Evolutionary conservation across 2,888 invertebrate genomes (phyloP), one percentile per base, ranked within the genome.

Genomic region (Sipha maydis): DNA sequence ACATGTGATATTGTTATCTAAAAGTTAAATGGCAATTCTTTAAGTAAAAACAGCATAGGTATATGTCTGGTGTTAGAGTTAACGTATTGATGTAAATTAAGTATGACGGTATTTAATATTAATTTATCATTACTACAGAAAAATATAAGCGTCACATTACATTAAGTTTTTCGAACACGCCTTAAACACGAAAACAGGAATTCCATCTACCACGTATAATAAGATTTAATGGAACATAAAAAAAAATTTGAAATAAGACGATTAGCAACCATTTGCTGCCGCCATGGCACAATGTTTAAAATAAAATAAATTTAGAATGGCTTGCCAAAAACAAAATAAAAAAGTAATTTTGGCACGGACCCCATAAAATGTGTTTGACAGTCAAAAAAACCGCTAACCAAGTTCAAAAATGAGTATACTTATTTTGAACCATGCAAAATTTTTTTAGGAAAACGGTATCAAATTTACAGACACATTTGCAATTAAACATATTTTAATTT

Each of bases 271-370:
- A 41, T 54, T 4, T 56, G 17, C 38, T 7, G 17, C 41, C 38
- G 41, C 7, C 76, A 14, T 11, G 25, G 17, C 14, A 17, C 21
- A 34, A 11, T 78, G 69, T 85, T 85, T 85, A 77, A 77, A 85
- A 85, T 77, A 77, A 85, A 67, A 61, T 61, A 61, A 28, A 4
- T 76, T 67, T 25, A 56, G 61, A 76, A 76, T 14, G 69, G 31
- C 69, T 78, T 85, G 85, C 85, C 85, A 85, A 76, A 77, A 84
- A 17, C 17, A 28, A 84, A 75, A 67, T 25, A 75, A 14, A 28
- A 48, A 85, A 78, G n/a, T 69, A 21, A n/a, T 9, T 67, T 48
- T 78, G 85, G 77, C 67, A 0, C 8, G 5, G 48, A 54, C 9
- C 77, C 85, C 78, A 85, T 54, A 78, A 67, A 54, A 77, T 41